These are phyloP conservation scores for Candoia aspera DNA, from an alignment of 2,113 vertebrate genomes.

Conservation along the genomic window DNA sequence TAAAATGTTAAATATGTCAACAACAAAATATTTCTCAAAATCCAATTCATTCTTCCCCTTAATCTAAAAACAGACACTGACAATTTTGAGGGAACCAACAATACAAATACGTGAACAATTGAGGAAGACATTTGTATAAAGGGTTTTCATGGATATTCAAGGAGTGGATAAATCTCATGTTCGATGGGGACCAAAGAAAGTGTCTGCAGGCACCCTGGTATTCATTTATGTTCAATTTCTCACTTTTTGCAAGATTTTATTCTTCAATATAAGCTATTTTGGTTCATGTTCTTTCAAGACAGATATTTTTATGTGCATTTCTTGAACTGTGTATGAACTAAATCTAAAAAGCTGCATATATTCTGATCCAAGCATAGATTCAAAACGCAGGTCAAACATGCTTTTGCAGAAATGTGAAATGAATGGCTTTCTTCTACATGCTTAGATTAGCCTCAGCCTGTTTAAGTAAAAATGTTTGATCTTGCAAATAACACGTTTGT, in stretches of 20 bases:
- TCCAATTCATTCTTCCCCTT: background rate
- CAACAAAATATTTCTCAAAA: background rate
- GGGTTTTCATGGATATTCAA: background rate
- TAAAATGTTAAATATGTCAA: conserved; percentile 7
- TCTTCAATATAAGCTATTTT: background rate
- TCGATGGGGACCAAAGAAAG: background rate
- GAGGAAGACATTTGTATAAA: background rate
- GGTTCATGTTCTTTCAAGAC: background rate
- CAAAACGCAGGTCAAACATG: background rate
- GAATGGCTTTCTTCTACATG: background rate
- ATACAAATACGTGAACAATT: background rate
- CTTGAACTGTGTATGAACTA: background rate
- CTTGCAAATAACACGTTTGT: background rate
- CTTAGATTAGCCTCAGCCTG: background rate
- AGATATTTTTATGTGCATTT: background rate
- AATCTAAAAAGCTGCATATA: background rate
- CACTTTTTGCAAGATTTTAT: background rate
- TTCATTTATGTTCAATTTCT: background rate
- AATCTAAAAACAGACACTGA: background rate
- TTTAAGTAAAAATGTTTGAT: background rate
- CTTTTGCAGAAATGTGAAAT: background rate
- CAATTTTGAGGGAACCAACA: background rate
- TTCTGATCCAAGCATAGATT: background rate
- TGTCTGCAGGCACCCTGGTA: background rate
- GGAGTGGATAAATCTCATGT: background rate